phyloP scores from a whole-genome alignment of 53 echinoderm and acorn worm species.

The Zoroaster sp. region DNA sequence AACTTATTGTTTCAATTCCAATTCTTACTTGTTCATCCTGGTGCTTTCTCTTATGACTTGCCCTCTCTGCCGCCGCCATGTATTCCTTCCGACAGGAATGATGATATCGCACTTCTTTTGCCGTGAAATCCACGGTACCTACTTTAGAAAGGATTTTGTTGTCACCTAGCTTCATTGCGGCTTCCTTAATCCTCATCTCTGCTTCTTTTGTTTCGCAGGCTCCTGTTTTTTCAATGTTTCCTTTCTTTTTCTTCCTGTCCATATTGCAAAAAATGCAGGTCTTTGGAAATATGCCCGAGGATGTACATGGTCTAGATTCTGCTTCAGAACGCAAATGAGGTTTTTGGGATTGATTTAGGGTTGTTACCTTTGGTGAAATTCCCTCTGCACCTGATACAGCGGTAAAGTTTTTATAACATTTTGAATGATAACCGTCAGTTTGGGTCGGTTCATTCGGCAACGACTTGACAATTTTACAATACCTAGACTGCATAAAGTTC shows the following conservation, averaged over 20 bases:
- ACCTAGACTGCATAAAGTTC: neutral
- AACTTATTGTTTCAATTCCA: neutral
- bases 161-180: neutral
- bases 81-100: constrained; percentile 23
- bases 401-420: neutral
- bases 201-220: constrained; percentile 35
- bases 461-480: neutral
- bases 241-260: neutral
- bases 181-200: constrained; percentile 3
- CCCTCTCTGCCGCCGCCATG: neutral
- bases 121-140: neutral
- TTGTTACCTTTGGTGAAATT: too few species aligned
- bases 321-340: neutral
- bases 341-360: neutral
- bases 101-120: constrained; percentile 32
- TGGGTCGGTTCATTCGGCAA: neutral
- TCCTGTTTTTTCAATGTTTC: neutral
- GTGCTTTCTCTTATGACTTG: neutral
- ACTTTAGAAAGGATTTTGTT: neutral
- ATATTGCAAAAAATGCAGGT: neutral
- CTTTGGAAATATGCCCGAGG: constrained; percentile 8
- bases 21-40: neutral
- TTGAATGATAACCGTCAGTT: neutral
- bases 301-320: neutral
- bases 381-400: neutral